These are phyloP conservation scores for Andrena chrysosceles DNA, from an alignment of 2,888 invertebrate genomes.

Conservation along the genomic window DNA sequence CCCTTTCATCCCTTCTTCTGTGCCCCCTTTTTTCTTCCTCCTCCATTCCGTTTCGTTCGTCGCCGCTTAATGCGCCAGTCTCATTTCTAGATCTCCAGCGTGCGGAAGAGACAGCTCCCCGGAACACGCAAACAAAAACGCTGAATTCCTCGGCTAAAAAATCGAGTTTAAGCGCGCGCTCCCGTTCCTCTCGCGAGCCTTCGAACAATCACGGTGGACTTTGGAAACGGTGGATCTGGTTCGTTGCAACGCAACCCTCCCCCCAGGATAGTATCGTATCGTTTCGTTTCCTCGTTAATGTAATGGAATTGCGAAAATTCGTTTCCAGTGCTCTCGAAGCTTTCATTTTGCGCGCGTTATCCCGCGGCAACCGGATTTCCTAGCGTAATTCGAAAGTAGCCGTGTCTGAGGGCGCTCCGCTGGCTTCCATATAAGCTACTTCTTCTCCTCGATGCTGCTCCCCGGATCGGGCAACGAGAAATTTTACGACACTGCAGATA, in stretches of 20 bases:
- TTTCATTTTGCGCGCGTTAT: conserved; percentile 5
- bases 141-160: background rate
- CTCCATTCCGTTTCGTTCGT: background rate
- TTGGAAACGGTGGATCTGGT: background rate
- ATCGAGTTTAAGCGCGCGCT: background rate
- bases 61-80: conserved; percentile 2
- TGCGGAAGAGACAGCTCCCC: background rate
- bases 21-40: background rate
- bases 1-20: background rate
- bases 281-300: background rate
- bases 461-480: background rate
- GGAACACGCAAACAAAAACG: background rate
- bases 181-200: background rate
- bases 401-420: background rate
- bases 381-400: background rate
- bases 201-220: conserved; percentile 3
- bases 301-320: background rate
- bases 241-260: background rate
- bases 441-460: background rate
- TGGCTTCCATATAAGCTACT: background rate
- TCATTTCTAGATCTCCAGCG: background rate
- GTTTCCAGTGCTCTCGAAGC: background rate
- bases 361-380: background rate
- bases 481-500: background rate
- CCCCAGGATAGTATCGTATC: no score